phyloP scores from a whole-genome alignment of 2,797 vertebrate species.

The Champsocephalus gunnari region DNA sequence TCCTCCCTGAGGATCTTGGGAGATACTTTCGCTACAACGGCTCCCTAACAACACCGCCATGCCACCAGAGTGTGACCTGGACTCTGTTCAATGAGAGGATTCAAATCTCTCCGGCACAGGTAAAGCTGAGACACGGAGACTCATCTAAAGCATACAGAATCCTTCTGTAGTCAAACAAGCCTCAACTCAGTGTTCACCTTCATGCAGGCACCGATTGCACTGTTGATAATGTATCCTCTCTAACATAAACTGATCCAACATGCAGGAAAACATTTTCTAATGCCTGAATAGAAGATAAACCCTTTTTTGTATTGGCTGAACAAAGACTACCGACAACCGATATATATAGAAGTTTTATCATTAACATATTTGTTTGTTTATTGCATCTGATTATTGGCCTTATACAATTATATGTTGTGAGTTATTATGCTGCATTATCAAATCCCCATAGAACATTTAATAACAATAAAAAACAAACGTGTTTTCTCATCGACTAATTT shows the following conservation, averaged over 20 bases:
- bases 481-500: not conserved
- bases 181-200: not conserved
- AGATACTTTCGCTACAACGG: constrained; percentile 93
- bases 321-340: not conserved
- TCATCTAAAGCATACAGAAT: not conserved
- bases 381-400: not conserved
- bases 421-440: not conserved
- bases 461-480: not conserved
- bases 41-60: constrained; percentile 95
- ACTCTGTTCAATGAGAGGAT: constrained; percentile 91
- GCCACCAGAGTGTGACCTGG: constrained; percentile 92
- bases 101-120: constrained; percentile 89
- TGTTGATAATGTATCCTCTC: not conserved
- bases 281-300: no score
- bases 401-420: not conserved
- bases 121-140: constrained; percentile 50
- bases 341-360: not conserved
- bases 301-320: not conserved
- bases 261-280: no score
- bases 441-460: not conserved
- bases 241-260: no score
- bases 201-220: not conserved
- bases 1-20: constrained; percentile 88
- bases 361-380: not conserved
- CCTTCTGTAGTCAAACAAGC: not conserved